phyloP scores from a whole-genome alignment of 2,888 invertebrate genomes.

The Phrixothrix hirtus region DNA sequence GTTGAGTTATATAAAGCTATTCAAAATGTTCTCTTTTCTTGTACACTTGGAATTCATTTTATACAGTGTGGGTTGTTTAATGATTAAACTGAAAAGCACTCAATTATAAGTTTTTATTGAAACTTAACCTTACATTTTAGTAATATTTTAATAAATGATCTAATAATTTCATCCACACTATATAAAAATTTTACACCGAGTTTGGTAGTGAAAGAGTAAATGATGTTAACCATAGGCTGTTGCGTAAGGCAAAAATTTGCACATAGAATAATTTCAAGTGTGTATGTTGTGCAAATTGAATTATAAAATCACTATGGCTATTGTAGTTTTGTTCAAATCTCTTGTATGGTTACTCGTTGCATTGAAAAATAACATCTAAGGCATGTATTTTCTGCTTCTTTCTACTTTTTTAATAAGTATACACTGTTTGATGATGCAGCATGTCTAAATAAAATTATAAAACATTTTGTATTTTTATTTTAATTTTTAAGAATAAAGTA shows the following conservation, averaged over 20 bases:
- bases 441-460: conserved; percentile 19
- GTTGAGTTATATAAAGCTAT: conserved; percentile 11
- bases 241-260: too few relatives aligned
- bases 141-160: too few relatives aligned
- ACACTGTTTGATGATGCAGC: conserved; percentile 20
- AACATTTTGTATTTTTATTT: not conserved
- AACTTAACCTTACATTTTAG: too few relatives aligned
- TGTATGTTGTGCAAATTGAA: not conserved
- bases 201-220: too few relatives aligned
- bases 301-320: not conserved
- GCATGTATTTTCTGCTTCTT: conserved; percentile 23
- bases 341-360: not conserved
- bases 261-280: not conserved
- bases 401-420: conserved; percentile 21
- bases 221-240: too few relatives aligned
- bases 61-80: too few relatives aligned
- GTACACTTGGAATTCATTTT: too few relatives aligned
- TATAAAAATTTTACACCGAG: too few relatives aligned
- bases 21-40: conserved; percentile 3
- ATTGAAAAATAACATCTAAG: conserved; percentile 5
- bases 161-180: too few relatives aligned
- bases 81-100: too few relatives aligned
- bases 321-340: not conserved
- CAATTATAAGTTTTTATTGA: too few relatives aligned
- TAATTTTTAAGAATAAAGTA: not conserved